A percentile compares a stretch with the other conserved stretches of the same genome.
Evolutionary conservation across 2,797 vertebrate genomes (phyloP).

Genomic region (Eupleurogrammus muticus): DNA sequence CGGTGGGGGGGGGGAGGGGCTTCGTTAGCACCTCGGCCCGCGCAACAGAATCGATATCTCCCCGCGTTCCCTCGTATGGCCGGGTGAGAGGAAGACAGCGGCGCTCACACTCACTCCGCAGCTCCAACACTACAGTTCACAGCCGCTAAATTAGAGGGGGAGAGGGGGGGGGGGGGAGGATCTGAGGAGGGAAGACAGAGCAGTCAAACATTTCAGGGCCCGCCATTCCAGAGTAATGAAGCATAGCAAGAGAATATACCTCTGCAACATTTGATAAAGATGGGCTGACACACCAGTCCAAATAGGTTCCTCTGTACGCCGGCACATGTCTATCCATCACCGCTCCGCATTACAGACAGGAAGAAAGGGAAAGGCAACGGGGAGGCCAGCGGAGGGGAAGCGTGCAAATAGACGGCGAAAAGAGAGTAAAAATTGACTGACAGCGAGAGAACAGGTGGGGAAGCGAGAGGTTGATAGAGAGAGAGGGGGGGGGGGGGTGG

Average conservation of each 20-base stretch:
- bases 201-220: slow-evolving; percentile 98
- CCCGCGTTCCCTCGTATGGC: slow-evolving; percentile 63
- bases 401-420: slow-evolving; percentile 70
- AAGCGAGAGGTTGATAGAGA: slow-evolving; percentile 64
- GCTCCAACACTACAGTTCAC: slow-evolving; percentile 72
- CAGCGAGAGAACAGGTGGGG: slow-evolving; percentile 74
- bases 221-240: slow-evolving; percentile 98
- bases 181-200: slow-evolving; percentile 79
- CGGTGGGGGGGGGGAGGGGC: slow-evolving; percentile 62
- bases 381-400: slow-evolving; percentile 48
- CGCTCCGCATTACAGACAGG: slow-evolving; percentile 83
- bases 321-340: slow-evolving; percentile 94
- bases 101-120: slow-evolving; percentile 64
- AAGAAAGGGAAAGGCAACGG: slow-evolving; percentile 61
- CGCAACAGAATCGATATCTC: slow-evolving; percentile 76
- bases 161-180: slow-evolving; percentile 22
- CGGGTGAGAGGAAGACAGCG: slow-evolving; percentile 61
- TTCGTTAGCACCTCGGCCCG: slow-evolving; percentile 72
- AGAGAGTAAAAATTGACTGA: slow-evolving; percentile 77
- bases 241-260: slow-evolving; percentile 98
- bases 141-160: slow-evolving; percentile 70
- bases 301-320: slow-evolving; percentile 97
- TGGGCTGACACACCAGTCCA: slow-evolving; percentile 98
- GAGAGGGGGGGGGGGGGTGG: slow-evolving; percentile 60
- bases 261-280: slow-evolving; percentile 99